Percentiles rank a stretch among this genome's conserved stretches.
Evolutionary conservation across 2,113 vertebrate species (phyloP).

Genomic region (mouse (Mus musculus)): GRCm39 chr12:108609501-108610000

Average conservation of each 20-base stretch:
- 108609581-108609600: neutral
- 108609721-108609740: neutral
- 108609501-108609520: neutral
- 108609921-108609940: neutral
- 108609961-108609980: no score
- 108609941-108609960: neutral
- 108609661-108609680: neutral
- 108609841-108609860: neutral
- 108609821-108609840: neutral
- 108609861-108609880: neutral
- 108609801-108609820: neutral
- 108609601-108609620: neutral
- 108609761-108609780: neutral
- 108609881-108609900: neutral
- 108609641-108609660: neutral
- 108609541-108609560: neutral
- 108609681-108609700: neutral
- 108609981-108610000: neutral
- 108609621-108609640: neutral
- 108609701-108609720: constrained; percentile 3
- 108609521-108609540: neutral
- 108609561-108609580: neutral
- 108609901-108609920: neutral
- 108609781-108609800: rapidly evolving
- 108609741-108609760: neutral